Conservation (phyloP, 64 coral and sea anemone species). For the Platygyra sinensis region DNA sequence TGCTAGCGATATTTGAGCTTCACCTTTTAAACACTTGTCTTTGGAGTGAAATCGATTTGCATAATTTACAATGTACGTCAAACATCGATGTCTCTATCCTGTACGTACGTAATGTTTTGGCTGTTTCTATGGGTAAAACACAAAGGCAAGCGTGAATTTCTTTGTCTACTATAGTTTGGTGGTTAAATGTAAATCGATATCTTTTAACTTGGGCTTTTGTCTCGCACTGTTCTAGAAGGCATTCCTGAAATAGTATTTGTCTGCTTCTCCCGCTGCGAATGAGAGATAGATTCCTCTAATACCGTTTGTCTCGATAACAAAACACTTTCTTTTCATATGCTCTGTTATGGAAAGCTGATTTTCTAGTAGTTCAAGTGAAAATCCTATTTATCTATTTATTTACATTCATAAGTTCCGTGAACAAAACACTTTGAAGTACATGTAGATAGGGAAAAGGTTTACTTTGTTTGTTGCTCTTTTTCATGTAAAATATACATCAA, state of each 20-base stretch:
- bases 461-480: background rate
- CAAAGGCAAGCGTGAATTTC: background rate
- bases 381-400: background rate
- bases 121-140: background rate
- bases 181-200: background rate
- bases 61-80: background rate
- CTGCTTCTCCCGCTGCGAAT: background rate
- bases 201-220: background rate
- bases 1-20: background rate
- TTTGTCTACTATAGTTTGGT: background rate
- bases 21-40: background rate
- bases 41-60: background rate
- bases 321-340: background rate
- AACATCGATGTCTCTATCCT: background rate
- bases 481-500: background rate
- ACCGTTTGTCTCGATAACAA: background rate
- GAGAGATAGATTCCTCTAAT: background rate
- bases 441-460: background rate
- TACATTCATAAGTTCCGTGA: background rate
- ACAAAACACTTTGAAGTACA: background rate
- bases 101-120: background rate
- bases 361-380: background rate
- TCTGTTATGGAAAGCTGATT: background rate
- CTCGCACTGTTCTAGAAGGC: background rate
- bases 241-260: constrained; percentile 14